These are phyloP conservation scores for Xerus inauris DNA, from an alignment of 2,113 vertebrate genomes.

Conservation along the genomic window DNA sequence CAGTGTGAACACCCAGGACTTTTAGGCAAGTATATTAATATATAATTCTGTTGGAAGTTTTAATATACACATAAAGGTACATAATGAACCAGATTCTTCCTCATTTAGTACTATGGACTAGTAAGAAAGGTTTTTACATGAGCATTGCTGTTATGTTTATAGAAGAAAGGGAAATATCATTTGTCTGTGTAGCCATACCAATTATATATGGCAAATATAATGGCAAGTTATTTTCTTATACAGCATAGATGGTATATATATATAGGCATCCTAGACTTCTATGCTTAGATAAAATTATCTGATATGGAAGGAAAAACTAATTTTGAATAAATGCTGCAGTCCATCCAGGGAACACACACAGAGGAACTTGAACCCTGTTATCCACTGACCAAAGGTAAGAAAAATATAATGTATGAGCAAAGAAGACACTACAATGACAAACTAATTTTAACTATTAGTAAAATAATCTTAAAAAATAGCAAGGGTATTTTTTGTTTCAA, in stretches of 20 bases:
- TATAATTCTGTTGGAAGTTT: background rate
- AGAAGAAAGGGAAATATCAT: background rate
- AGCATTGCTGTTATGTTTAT: background rate
- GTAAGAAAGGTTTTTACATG: background rate
- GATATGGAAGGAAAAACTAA: background rate
- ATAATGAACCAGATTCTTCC: background rate
- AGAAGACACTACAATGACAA: background rate
- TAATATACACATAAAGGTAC: background rate
- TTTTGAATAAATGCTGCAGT: background rate
- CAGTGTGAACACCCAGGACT: background rate
- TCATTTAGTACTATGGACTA: background rate
- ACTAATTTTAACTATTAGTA: background rate
- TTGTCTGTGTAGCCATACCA: background rate
- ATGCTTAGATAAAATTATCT: background rate
- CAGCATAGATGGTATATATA: background rate
- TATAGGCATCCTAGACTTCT: background rate
- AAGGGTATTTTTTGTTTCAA: background rate
- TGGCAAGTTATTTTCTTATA: background rate
- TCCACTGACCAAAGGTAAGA: background rate
- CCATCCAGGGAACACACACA: background rate
- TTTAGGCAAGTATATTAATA: background rate
- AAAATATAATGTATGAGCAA: background rate
- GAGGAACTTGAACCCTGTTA: background rate
- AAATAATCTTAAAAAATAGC: background rate
- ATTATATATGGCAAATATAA: background rate